phyloP scores from a whole-genome alignment of 2,113 vertebrate genomes.

The Thymallus thymallus region DNA sequence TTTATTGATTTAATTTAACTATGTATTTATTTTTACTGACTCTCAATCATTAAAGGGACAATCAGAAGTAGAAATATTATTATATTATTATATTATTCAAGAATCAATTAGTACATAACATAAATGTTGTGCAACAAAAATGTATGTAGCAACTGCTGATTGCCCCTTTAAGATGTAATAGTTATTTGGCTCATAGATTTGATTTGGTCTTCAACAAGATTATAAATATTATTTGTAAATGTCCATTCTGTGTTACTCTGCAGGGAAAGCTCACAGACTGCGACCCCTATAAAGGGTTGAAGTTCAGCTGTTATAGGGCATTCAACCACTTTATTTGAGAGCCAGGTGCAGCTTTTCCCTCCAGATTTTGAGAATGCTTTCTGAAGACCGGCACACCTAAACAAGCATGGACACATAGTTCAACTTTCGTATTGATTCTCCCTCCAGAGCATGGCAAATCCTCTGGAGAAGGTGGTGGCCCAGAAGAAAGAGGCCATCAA shows the following conservation, averaged over 20 bases:
- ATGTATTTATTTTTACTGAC: too few species aligned
- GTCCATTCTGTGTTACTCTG: neutral
- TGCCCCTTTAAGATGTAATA: too few species aligned
- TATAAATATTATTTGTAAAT: neutral
- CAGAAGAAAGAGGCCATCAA: conserved; percentile 78
- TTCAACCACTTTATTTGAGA: too few species aligned
- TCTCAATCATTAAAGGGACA: too few species aligned
- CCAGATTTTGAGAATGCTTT: neutral
- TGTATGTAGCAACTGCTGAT: too few species aligned
- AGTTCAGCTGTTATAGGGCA: neutral
- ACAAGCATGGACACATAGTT: neutral
- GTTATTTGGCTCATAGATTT: too few species aligned
- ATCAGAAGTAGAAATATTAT: too few species aligned
- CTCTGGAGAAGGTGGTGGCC: conserved; percentile 68
- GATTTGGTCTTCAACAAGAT: neutral
- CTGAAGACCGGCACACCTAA: neutral
- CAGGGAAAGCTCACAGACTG: neutral
- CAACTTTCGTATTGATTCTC: conserved; percentile 16
- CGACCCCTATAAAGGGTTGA: neutral
- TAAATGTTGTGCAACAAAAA: too few species aligned
- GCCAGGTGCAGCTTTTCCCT: neutral
- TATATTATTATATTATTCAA: too few species aligned
- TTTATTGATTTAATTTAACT: too few species aligned
- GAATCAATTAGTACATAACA: too few species aligned
- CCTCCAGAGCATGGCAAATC: conserved; percentile 62